These are phyloP conservation scores for Euura saliciscinereae DNA, from an alignment of 1,140 invertebrate species.

Conservation along the genomic window DNA sequence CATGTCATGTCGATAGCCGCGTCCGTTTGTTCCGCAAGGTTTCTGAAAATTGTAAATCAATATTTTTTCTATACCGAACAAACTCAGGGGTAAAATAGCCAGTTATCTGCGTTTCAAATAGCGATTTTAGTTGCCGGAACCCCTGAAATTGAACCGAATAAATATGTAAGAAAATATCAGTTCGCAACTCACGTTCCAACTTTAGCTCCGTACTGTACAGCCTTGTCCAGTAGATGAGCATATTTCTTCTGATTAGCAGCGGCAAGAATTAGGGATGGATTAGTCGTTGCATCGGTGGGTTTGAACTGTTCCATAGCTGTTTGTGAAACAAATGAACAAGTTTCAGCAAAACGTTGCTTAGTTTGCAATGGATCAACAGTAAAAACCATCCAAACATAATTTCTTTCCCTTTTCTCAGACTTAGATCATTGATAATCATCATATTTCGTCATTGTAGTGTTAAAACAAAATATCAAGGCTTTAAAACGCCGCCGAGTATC, in stretches of 20 bases:
- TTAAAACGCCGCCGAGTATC: too few species aligned
- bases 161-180: not conserved
- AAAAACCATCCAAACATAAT: too few species aligned
- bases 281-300: slow-evolving; percentile 99
- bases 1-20: slow-evolving; percentile 92
- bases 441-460: too few species aligned
- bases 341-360: slow-evolving; percentile 23
- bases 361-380: too few species aligned
- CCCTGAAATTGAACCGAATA: slow-evolving; percentile 13
- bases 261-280: slow-evolving; percentile 95
- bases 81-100: too few species aligned
- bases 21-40: slow-evolving; percentile 71
- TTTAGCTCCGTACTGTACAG: slow-evolving; percentile 84
- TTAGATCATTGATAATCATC: too few species aligned
- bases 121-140: slow-evolving; percentile 8
- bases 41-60: slow-evolving; percentile 59
- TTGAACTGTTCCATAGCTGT: slow-evolving; percentile 95
- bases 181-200: slow-evolving; percentile 64
- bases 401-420: too few species aligned
- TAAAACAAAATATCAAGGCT: too few species aligned
- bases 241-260: slow-evolving; percentile 94
- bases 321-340: slow-evolving; percentile 40
- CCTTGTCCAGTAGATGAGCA: slow-evolving; percentile 85
- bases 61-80: not conserved
- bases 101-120: not conserved